Evolutionary conservation across 2,888 invertebrate genomes (phyloP).

Genomic region (Andrena haemorrhoa): DNA sequence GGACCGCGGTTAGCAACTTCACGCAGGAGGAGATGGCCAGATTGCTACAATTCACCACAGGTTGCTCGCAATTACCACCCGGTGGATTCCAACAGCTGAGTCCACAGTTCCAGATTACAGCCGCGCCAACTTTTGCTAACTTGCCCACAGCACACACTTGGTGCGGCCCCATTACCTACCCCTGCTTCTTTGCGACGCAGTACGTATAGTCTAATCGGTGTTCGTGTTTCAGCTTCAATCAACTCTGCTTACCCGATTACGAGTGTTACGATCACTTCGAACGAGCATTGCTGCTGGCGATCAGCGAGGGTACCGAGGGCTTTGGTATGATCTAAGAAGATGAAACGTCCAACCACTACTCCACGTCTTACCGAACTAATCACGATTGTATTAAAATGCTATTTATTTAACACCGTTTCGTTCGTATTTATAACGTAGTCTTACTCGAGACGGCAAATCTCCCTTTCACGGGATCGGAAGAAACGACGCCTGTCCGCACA

Average conservation of each 20-base stretch:
- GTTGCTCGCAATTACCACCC: constrained; percentile 95
- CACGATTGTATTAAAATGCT: constrained; percentile 20
- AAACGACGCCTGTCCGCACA: constrained; percentile 41
- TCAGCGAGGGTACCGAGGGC: constrained; percentile 98
- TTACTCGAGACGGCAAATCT: constrained; percentile 9
- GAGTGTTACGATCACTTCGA: constrained; percentile 97
- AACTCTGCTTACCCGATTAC: constrained; percentile 97
- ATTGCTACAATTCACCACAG: constrained; percentile 96
- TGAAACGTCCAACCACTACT: constrained; percentile 18
- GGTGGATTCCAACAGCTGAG: constrained; percentile 96
- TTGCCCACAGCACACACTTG: constrained; percentile 98
- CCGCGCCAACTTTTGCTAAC: constrained; percentile 95
- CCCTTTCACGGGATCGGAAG: constrained; percentile 5
- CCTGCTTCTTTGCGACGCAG: not conserved
- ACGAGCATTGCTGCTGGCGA: constrained; percentile 94
- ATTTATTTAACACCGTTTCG: constrained; percentile 46
- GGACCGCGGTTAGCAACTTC: constrained; percentile 95
- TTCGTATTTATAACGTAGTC: constrained; percentile 8
- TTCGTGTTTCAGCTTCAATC: constrained; percentile 92
- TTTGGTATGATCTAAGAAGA: constrained; percentile 90
- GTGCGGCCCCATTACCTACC: constrained; percentile 84
- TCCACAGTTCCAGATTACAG: constrained; percentile 96
- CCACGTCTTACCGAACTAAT: constrained; percentile 47
- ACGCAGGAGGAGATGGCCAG: constrained; percentile 97
- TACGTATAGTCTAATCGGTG: not conserved